A percentile compares a stretch with the other conserved stretches of the same genome.
Evolutionary conservation across 2,113 vertebrate species (phyloP).

Genomic region (Lipotes vexillifer): DNA sequence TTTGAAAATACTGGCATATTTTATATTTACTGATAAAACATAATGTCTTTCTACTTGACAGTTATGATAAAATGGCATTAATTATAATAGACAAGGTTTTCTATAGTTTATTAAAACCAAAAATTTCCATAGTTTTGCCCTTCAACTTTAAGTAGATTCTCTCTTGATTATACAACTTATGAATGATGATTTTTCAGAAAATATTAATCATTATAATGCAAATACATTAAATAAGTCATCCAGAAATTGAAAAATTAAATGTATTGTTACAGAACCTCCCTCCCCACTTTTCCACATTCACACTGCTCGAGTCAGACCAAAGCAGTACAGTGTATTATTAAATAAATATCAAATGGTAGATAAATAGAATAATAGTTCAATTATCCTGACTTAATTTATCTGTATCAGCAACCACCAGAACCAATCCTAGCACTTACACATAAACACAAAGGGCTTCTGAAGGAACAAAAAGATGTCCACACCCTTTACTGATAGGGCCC

Average conservation of each 20-base stretch:
- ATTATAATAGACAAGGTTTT: neutral
- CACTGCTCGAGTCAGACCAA: neutral
- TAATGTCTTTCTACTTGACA: neutral
- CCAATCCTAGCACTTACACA: neutral
- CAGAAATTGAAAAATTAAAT: neutral
- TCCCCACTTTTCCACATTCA: neutral
- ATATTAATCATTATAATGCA: neutral
- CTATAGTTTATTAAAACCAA: neutral
- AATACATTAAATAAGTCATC: neutral
- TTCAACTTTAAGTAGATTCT: neutral
- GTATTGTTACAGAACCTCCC: neutral
- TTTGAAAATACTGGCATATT: neutral
- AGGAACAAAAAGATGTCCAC: neutral
- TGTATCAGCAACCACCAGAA: neutral
- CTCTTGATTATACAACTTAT: neutral
- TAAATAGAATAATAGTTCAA: neutral
- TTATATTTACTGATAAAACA: neutral
- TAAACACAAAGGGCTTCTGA: neutral
- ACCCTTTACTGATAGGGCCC: fast-evolving
- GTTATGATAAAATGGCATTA: neutral
- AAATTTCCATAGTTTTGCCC: neutral
- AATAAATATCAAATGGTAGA: neutral
- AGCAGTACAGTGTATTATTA: neutral
- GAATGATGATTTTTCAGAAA: neutral
- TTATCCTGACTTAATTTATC: neutral